Conservation (phyloP, 92 coral and sea anemone genomes). For the Palythoa grandis region DNA sequence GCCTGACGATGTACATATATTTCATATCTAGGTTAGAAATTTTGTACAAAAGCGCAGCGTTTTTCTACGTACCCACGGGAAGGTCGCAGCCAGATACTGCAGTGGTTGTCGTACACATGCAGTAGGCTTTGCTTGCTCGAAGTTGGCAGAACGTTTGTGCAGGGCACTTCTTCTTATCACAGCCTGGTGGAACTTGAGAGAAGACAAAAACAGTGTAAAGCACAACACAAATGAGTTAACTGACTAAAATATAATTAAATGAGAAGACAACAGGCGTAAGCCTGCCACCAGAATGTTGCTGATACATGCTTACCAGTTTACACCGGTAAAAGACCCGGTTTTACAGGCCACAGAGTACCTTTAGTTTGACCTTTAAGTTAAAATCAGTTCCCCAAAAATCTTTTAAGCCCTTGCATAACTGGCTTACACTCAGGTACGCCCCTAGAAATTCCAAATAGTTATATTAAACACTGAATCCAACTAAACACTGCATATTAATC, state of each 20-base stretch:
- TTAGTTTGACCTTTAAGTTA: too few relatives aligned
- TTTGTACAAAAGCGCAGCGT: not conserved
- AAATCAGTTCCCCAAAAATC: too few relatives aligned
- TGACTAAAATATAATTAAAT: too few relatives aligned
- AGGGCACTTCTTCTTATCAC: constrained; percentile 27
- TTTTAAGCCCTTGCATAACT: too few relatives aligned
- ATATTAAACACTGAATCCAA: too few relatives aligned
- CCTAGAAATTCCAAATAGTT: too few relatives aligned
- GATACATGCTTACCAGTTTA: too few relatives aligned
- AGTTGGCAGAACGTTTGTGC: not conserved
- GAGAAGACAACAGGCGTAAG: too few relatives aligned
- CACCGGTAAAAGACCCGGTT: too few relatives aligned
- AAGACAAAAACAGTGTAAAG: not conserved
- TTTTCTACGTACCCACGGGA: constrained; percentile 8
- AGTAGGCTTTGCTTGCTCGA: not conserved
- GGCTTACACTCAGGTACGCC: too few relatives aligned
- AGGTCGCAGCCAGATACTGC: not conserved
- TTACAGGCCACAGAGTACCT: too few relatives aligned
- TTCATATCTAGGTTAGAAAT: not conserved
- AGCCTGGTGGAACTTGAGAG: constrained; percentile 12
- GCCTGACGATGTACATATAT: not conserved
- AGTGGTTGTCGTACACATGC: constrained; percentile 1
- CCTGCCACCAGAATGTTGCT: too few relatives aligned
- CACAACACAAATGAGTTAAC: not conserved
- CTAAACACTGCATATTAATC: not conserved